Percentiles rank a stretch among this genome's conserved stretches.
Conservation (phyloP, 1,140 invertebrate species). For the Elysia chlorotica region DNA sequence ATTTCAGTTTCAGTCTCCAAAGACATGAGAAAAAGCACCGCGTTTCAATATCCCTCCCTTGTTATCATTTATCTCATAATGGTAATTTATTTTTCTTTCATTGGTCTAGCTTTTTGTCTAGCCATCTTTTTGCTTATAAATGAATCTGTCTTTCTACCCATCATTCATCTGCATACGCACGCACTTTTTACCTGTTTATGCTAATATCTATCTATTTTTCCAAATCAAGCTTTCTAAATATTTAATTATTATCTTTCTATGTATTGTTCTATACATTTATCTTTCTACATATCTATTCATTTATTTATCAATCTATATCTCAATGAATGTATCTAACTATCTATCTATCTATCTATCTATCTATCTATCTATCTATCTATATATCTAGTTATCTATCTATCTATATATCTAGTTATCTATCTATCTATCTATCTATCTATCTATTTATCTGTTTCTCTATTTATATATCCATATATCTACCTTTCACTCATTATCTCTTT, state of each 20-base stretch:
- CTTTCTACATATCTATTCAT: background rate
- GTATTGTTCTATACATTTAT: background rate
- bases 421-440: background rate
- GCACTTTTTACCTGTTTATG: background rate
- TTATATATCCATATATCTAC: no score
- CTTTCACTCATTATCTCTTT: no score
- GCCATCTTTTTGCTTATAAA: no score
- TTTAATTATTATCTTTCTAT: background rate
- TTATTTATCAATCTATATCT: background rate
- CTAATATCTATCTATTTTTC: background rate
- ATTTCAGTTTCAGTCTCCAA: no score
- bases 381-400: background rate
- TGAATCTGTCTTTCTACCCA: no score
- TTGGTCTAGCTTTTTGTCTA: no score
- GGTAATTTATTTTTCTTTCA: no score
- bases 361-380: background rate
- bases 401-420: background rate
- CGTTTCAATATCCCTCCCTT: no score
- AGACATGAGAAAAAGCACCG: no score
- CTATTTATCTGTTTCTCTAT: background rate
- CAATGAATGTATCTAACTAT: background rate
- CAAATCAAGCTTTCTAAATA: background rate
- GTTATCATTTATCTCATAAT: no score
- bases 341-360: conserved; percentile 1
- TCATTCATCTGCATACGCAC: background rate